Base-by-base conservation (phyloP, 1,140 invertebrate species). In the Panagrolaimus sp. region DNA sequence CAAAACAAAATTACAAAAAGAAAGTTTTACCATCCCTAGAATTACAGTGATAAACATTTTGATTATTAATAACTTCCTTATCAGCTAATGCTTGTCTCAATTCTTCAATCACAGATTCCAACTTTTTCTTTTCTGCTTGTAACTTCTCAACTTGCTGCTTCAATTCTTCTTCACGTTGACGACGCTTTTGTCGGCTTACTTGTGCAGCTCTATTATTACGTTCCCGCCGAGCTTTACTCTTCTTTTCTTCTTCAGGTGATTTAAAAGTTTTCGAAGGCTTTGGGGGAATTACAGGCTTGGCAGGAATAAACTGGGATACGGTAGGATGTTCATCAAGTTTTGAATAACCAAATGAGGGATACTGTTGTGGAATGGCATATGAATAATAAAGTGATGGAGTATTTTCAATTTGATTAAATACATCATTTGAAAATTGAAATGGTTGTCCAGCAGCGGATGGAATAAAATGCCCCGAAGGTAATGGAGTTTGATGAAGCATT, bases 201-300 rank as follows among this genome's bases (percentile, higher is more conserved):
- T 73, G 74, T n/a, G 72, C 72, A n/a, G 72, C 72, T 48, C 74
- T 71, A 45, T 73, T 73, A 53, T 73, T 73, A n/a, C 46, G 46
- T 16, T 45, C 47, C 9, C 72, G 72, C 3, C 72, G 51, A 53
- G 74, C 51, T 20, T 25, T 71, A 42, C 66, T 14, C 27, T 73
- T 68, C 23, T 43, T 13, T n/a, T n/a, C 43, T 48, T 68, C 62
- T 20, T 46, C 8, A 14, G 57, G 38, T 23, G 64, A 57, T 20
- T 51, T 47, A 42, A 75, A 77, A 44, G 20, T 27, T 20, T 20
- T 25, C 8, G n/a, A 57, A 20, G 31, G 31, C 2, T 4, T 1
- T 11, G 51, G 16, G 9, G 20, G 51, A 57, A 25, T n/a, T 11
- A 20, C 11, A 25, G 11, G 3, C 0, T 3, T 16, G 11, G 1